Evolutionary conservation across 2,113 vertebrate genomes (phyloP).

Genomic region (Gopherus flavomarginatus): DNA sequence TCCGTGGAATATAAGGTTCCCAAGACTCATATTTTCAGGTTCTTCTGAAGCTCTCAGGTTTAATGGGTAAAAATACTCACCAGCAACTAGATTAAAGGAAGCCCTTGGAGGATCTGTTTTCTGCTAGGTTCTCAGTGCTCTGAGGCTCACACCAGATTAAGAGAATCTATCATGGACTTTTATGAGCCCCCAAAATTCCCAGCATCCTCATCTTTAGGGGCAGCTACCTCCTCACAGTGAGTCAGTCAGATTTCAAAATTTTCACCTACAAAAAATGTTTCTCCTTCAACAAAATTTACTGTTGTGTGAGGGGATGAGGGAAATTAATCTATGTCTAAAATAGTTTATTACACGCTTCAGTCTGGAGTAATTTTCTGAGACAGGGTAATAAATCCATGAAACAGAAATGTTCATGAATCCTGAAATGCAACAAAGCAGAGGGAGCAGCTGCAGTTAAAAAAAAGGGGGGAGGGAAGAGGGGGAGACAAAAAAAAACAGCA

Average conservation of each 20-base stretch:
- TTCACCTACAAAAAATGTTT: not conserved
- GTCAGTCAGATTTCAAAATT: not conserved
- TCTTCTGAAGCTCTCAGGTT: not conserved
- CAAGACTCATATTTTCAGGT: not conserved
- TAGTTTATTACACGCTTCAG: not conserved
- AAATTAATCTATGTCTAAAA: not conserved
- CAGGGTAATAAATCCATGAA: not conserved
- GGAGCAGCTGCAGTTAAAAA: not conserved
- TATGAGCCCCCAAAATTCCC: not conserved
- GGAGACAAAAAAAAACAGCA: no score
- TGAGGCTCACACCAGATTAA: not conserved
- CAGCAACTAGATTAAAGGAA: not conserved
- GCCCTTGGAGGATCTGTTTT: not conserved
- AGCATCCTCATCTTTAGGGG: not conserved
- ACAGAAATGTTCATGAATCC: not conserved
- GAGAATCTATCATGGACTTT: not conserved
- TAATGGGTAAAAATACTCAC: not conserved
- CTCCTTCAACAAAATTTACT: not conserved
- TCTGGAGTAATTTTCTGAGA: not conserved
- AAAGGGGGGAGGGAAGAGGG: not conserved
- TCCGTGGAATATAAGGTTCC: fast-evolving
- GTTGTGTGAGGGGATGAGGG: fast-evolving
- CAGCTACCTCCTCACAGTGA: not conserved
- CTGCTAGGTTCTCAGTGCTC: not conserved
- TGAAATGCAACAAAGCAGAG: not conserved